phyloP scores from a whole-genome alignment of 1,140 invertebrate species.

The Fopius arisanus region DNA sequence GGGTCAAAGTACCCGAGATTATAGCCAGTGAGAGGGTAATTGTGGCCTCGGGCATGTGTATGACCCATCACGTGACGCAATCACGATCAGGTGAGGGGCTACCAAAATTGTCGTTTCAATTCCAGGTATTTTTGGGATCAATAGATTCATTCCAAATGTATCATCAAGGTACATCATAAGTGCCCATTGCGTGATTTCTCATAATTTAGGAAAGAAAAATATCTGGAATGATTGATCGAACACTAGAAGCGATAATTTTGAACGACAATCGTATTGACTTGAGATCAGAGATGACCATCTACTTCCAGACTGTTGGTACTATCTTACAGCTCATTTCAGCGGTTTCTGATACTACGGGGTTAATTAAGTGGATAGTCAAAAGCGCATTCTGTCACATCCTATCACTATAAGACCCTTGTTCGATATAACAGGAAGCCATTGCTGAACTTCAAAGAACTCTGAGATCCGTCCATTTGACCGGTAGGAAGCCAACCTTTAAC shows the following conservation, averaged over 20 bases:
- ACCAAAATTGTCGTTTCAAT: background rate
- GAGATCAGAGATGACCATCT: background rate
- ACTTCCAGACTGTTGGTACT: background rate
- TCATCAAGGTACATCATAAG: background rate
- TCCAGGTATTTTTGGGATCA: background rate
- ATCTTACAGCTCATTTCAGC: background rate
- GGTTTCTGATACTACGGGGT: background rate
- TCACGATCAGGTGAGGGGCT: slow-evolving; percentile 8
- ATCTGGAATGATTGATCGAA: background rate
- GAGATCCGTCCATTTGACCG: background rate
- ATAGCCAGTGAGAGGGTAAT: background rate
- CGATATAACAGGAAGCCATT: slow-evolving; percentile 13
- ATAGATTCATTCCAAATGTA: background rate
- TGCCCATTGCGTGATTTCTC: too few species aligned
- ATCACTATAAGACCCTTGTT: background rate
- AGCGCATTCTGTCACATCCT: background rate
- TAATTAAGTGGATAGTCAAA: slow-evolving; percentile 8
- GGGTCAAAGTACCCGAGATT: slow-evolving; percentile 11
- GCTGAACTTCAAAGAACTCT: slow-evolving; percentile 7
- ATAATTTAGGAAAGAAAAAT: too few species aligned
- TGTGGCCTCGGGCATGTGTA: background rate
- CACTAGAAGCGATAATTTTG: background rate
- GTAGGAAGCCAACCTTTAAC: background rate
- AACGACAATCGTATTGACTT: too few species aligned
- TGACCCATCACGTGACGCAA: slow-evolving; percentile 3